Conservation (phyloP, 2,888 invertebrate species). For the Argyresthia albistria region DNA sequence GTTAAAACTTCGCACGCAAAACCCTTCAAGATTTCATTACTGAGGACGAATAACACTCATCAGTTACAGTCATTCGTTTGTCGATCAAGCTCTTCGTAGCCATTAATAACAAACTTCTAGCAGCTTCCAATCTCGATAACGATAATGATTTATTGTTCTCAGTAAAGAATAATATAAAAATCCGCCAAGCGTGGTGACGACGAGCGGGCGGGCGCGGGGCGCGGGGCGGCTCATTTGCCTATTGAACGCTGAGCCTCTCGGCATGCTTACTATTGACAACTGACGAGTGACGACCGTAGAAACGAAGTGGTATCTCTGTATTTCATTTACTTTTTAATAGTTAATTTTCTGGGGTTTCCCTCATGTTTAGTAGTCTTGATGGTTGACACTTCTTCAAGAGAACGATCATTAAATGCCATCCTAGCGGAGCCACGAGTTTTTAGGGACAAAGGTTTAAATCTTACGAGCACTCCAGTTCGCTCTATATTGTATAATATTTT, state of each 20-base stretch:
- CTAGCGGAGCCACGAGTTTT: no score
- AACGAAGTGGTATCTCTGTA: no score
- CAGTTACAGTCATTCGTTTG: not conserved
- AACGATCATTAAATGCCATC: no score
- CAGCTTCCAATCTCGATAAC: constrained; percentile 2
- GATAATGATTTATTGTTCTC: constrained; percentile 1
- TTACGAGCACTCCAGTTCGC: not conserved
- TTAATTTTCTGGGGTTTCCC: no score
- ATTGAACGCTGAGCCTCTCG: not conserved
- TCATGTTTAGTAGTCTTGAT: no score
- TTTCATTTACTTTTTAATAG: no score
- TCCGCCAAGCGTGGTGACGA: not conserved
- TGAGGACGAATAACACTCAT: not conserved
- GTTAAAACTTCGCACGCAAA: not conserved
- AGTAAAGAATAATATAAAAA: not conserved
- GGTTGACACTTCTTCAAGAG: no score
- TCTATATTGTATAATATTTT: not conserved
- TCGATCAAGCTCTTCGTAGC: not conserved
- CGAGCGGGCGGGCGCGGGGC: no score
- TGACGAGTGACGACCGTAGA: no score
- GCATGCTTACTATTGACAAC: not conserved
- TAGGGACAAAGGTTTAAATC: no score
- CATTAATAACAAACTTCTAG: constrained; percentile 2
- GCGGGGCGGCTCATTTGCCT: not conserved
- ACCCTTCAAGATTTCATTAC: constrained; percentile 1